Percentiles rank a stretch among this genome's conserved stretches.
These are phyloP conservation scores for Ctenicera cuprea DNA, from an alignment of 2,888 invertebrate species.

Conservation along the genomic window DNA sequence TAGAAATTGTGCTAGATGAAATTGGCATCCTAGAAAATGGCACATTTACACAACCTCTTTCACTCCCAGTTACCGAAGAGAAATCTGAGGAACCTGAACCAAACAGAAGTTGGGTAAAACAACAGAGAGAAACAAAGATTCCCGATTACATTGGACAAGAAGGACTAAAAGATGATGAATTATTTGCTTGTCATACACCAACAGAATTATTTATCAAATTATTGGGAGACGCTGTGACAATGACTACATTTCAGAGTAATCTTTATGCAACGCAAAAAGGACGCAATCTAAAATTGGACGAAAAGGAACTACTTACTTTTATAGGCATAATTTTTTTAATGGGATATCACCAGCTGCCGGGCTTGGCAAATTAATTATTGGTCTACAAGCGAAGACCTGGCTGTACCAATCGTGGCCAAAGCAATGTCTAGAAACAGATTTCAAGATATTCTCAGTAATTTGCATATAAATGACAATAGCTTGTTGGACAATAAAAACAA, in stretches of 20 bases:
- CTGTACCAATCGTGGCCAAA: background rate
- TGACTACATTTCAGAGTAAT: background rate
- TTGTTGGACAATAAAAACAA: background rate
- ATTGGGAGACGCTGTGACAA: too few species aligned
- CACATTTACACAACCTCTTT: too few species aligned
- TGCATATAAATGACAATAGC: constrained; percentile 24
- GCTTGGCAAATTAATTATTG: background rate
- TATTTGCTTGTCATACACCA: too few species aligned
- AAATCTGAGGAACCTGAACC: too few species aligned
- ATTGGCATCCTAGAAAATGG: too few species aligned
- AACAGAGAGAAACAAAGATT: too few species aligned
- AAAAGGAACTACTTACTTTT: constrained; percentile 17
- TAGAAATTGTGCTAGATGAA: too few species aligned
- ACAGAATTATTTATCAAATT: too few species aligned
- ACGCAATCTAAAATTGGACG: background rate
- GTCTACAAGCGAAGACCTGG: background rate
- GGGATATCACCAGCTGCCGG: constrained; percentile 19
- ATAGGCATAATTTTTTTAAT: constrained; percentile 34
- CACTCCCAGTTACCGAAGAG: too few species aligned
- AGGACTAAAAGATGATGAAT: too few species aligned
- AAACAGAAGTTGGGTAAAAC: too few species aligned
- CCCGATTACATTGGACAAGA: too few species aligned
- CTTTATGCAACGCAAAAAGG: constrained; percentile 5
- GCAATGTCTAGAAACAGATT: constrained; percentile 9
- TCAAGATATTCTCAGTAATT: background rate